These are phyloP conservation scores for Allophyes oxyacanthae DNA, from an alignment of 2,888 invertebrate genomes.

Conservation along the genomic window DNA sequence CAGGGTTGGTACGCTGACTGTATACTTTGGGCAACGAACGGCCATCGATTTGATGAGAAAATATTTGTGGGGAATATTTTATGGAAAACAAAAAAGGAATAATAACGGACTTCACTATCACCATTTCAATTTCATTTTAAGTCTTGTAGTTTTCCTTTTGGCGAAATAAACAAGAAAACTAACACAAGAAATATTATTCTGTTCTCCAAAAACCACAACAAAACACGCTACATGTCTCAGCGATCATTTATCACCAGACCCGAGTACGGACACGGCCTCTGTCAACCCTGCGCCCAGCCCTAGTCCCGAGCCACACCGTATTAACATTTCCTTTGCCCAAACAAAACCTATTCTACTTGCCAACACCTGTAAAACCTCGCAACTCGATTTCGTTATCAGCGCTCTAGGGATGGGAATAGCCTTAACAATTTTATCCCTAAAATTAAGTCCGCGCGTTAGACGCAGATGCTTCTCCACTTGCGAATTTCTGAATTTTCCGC, in stretches of 20 bases:
- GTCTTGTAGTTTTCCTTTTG: too few relatives aligned
- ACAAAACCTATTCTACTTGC: constrained; percentile 52
- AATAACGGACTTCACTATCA: too few relatives aligned
- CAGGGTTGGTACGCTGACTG: constrained; percentile 21
- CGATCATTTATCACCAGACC: constrained; percentile 44
- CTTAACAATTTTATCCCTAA: constrained; percentile 58
- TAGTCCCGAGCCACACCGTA: constrained; percentile 32
- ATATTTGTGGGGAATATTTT: background rate
- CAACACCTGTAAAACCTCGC: constrained; percentile 62
- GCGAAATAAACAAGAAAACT: constrained; percentile 12
- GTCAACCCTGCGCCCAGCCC: constrained; percentile 27
- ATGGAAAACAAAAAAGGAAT: too few relatives aligned
- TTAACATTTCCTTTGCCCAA: constrained; percentile 43
- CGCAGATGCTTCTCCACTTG: constrained; percentile 60
- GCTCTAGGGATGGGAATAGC: constrained; percentile 51
- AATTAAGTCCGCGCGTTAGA: constrained; percentile 60
- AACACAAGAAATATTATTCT: constrained; percentile 10
- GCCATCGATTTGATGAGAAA: background rate
- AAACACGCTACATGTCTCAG: constrained; percentile 10
- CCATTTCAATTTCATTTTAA: too few relatives aligned
- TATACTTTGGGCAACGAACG: background rate
- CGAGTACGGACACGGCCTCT: constrained; percentile 12
- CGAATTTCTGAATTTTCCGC: constrained; percentile 51
- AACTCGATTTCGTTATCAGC: constrained; percentile 58
- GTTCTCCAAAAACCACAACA: constrained; percentile 14